Conservation (phyloP, 2,113 vertebrate genomes). For the Oryzias melastigma region DNA sequence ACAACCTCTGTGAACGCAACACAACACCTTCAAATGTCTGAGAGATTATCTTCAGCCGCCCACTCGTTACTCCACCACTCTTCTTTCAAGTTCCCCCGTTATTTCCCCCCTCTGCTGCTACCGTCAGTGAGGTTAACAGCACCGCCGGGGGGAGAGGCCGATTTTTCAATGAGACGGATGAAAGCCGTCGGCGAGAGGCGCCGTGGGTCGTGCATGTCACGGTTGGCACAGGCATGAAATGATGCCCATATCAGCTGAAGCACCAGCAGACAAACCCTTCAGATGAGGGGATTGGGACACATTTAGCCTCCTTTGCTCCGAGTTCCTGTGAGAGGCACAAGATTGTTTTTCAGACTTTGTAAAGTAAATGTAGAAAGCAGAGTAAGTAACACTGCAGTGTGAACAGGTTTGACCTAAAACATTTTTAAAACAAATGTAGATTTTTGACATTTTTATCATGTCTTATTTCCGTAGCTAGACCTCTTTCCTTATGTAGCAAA, state of each 20-base stretch:
- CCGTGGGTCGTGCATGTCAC: constrained; percentile 13
- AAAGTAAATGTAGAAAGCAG: constrained; percentile 5
- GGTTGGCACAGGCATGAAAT: constrained; percentile 20
- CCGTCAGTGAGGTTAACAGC: constrained; percentile 39
- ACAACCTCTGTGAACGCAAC: constrained; percentile 54
- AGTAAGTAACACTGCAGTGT: background rate
- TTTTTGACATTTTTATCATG: constrained; percentile 11
- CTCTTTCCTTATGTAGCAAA: constrained; percentile 29
- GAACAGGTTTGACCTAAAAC: constrained; percentile 21
- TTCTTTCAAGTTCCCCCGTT: constrained; percentile 37
- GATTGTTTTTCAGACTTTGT: constrained; percentile 2
- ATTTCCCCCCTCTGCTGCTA: constrained; percentile 30
- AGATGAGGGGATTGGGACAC: constrained; percentile 6
- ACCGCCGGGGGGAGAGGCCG: constrained; percentile 23
- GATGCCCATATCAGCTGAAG: constrained; percentile 11
- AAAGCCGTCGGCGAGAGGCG: background rate
- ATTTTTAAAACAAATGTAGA: background rate
- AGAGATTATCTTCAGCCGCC: constrained; percentile 61
- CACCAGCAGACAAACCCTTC: constrained; percentile 3
- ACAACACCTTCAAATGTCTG: constrained; percentile 59
- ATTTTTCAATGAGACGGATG: constrained; percentile 24
- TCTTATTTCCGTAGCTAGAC: constrained; percentile 5
- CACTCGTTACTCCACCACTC: constrained; percentile 58
- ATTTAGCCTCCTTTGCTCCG: constrained; percentile 1
- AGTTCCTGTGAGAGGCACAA: background rate